Percentiles rank a stretch among this genome's conserved stretches.
Conservation (phyloP, 2,113 vertebrate species). For the Notiomystis cincta region DNA sequence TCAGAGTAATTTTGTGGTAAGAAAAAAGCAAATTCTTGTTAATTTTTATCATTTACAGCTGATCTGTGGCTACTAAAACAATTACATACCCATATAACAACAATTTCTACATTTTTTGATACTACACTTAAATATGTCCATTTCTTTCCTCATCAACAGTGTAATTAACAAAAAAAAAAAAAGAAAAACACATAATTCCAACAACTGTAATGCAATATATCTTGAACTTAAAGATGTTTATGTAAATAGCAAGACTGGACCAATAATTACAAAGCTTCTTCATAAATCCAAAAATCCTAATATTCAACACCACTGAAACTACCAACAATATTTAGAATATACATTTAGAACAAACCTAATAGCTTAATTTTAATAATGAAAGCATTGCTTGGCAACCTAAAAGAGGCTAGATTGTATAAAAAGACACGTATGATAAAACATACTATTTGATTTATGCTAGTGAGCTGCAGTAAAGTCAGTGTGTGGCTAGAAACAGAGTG, state of each 20-base stretch:
- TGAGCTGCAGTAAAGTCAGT: background rate
- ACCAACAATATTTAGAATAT: background rate
- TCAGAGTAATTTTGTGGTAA: constrained; percentile 46
- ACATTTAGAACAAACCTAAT: background rate
- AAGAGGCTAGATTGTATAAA: background rate
- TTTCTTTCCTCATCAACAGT: background rate
- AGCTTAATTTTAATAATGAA: background rate
- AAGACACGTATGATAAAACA: background rate
- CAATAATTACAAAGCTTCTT: background rate
- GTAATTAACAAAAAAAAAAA: background rate
- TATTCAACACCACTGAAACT: background rate
- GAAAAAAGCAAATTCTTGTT: constrained; percentile 44
- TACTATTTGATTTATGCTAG: background rate
- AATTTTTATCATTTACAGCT: constrained; percentile 70
- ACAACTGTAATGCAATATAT: background rate
- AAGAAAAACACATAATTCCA: background rate
- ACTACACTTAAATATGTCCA: background rate
- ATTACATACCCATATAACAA: background rate
- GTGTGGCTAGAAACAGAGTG: background rate
- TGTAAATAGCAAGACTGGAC: background rate
- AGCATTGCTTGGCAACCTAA: background rate
- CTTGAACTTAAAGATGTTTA: background rate
- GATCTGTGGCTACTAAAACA: constrained; percentile 36
- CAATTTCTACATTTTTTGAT: background rate
- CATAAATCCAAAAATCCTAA: background rate